Evolutionary conservation across 2,888 invertebrate genomes (phyloP).

Genomic region (Frankliniella fusca): DNA sequence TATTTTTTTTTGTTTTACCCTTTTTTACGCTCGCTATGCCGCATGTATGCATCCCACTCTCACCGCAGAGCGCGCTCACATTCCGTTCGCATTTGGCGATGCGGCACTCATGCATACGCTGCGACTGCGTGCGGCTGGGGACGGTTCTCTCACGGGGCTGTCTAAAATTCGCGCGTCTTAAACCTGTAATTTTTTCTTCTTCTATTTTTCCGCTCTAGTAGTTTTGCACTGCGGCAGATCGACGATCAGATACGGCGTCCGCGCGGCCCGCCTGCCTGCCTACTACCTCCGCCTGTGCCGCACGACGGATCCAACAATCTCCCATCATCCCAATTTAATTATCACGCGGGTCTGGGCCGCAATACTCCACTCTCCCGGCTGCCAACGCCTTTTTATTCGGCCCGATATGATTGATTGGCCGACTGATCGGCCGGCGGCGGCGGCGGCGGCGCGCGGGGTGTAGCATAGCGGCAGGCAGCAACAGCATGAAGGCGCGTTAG

Average conservation of each 20-base stretch:
- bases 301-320: background rate
- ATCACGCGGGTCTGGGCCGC: background rate
- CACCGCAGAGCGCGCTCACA: too few relatives aligned
- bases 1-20: background rate
- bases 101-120: too few relatives aligned
- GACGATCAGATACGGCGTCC: background rate
- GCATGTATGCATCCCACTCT: too few relatives aligned
- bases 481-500: background rate
- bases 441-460: background rate
- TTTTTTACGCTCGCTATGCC: background rate
- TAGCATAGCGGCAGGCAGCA: too few relatives aligned
- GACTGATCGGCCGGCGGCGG: background rate
- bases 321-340: slow-evolving; percentile 23
- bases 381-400: background rate
- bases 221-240: background rate
- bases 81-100: too few relatives aligned
- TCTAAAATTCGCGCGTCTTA: background rate
- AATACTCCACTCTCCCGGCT: background rate
- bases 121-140: too few relatives aligned
- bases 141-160: too few relatives aligned
- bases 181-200: too few relatives aligned
- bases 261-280: background rate
- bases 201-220: background rate
- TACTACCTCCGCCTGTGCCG: too few relatives aligned
- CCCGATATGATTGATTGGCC: slow-evolving; percentile 10